phyloP scores from a whole-genome alignment of 2,113 vertebrate genomes.

The Mus spicilegus region DNA sequence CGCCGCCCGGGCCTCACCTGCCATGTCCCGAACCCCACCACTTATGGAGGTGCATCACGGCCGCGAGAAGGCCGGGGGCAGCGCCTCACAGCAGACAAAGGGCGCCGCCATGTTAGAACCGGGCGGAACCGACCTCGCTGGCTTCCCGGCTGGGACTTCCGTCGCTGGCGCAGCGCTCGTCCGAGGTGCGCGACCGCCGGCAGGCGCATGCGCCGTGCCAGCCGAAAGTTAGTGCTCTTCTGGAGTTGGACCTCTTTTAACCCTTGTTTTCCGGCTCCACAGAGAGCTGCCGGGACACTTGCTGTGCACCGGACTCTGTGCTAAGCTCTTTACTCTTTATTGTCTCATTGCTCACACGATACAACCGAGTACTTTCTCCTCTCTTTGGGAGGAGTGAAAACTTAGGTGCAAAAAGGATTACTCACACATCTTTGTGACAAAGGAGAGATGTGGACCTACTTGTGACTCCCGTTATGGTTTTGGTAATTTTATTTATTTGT shows the following conservation, averaged over 20 bases:
- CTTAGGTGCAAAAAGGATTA: neutral
- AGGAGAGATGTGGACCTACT: neutral
- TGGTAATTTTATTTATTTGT: no score
- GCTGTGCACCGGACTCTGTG: neutral
- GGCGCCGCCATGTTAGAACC: conserved; percentile 87
- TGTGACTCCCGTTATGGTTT: neutral
- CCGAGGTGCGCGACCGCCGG: fast-evolving
- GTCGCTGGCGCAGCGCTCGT: conserved; percentile 56
- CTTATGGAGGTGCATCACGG: conserved; percentile 78
- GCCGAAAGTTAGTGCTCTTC: neutral
- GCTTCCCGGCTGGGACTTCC: conserved; percentile 47
- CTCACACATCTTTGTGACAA: neutral
- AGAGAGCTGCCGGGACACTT: neutral
- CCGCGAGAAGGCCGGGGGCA: conserved; percentile 76
- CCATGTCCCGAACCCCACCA: conserved; percentile 77
- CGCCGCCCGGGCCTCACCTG: conserved; percentile 68
- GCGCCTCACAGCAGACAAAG: conserved; percentile 85
- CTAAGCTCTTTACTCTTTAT: neutral
- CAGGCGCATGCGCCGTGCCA: conserved; percentile 33
- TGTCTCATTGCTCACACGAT: neutral
- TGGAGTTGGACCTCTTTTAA: fast-evolving
- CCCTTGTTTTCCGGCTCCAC: neutral
- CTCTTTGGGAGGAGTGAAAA: neutral
- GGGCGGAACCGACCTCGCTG: conserved; percentile 86
- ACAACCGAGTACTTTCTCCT: neutral